Conservation (phyloP, 2,797 vertebrate genomes). For the Lepus oiostolus region DNA sequence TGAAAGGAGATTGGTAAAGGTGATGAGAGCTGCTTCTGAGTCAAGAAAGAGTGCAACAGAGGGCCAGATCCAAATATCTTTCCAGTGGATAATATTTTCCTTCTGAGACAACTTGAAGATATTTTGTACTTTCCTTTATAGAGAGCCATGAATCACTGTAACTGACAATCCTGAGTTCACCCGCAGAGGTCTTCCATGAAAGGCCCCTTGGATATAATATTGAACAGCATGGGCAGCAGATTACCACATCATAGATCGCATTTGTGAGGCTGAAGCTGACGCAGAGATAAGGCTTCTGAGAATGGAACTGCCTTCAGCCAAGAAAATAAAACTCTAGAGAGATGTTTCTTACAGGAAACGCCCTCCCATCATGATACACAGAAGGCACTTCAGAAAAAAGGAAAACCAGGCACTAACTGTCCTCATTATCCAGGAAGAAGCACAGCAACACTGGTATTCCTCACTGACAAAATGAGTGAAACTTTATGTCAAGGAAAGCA, state of each 20-base stretch:
- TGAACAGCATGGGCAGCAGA: not conserved
- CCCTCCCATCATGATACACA: not conserved
- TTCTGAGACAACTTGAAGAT: not conserved
- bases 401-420: not conserved
- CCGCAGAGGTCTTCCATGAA: not conserved
- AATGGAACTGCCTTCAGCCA: not conserved
- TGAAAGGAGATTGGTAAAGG: not conserved
- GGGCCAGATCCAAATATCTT: not conserved
- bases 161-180: not conserved
- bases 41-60: not conserved
- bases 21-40: not conserved
- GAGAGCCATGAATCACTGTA: not conserved
- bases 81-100: constrained; percentile 11
- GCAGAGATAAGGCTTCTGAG: not conserved
- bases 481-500: not conserved
- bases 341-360: not conserved
- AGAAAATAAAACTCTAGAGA: not conserved
- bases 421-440: not conserved
- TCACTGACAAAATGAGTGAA: not conserved
- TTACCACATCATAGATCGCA: not conserved
- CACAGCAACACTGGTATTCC: not conserved
- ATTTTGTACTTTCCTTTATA: not conserved
- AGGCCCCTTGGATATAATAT: not conserved
- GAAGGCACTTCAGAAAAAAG: not conserved
- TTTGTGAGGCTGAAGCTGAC: not conserved